Conservation (phyloP, 1,140 invertebrate genomes). For the Anagrus nilaparvatae region DNA sequence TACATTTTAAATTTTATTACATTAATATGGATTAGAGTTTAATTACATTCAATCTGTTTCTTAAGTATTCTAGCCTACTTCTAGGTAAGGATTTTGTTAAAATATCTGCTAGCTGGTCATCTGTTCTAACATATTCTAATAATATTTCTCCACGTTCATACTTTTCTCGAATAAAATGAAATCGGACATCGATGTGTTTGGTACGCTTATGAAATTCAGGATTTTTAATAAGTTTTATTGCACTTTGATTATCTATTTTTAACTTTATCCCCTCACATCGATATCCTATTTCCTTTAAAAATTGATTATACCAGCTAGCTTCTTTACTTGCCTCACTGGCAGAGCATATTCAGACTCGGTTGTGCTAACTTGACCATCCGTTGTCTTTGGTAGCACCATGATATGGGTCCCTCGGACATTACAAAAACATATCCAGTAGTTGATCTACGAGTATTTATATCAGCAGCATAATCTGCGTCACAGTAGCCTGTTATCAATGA, state of each 20-base stretch:
- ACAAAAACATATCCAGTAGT: conserved; percentile 29
- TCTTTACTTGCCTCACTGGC: conserved; percentile 33
- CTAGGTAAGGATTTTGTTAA: conserved; percentile 3
- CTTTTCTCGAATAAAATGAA: conserved; percentile 27
- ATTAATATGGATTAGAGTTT: too few relatives aligned
- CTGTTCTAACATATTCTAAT: background rate
- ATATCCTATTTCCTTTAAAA: conserved; percentile 20
- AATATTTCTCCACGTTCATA: background rate
- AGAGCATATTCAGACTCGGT: conserved; percentile 43
- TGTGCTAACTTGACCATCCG: conserved; percentile 32
- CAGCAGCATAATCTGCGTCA: conserved; percentile 37
- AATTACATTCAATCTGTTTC: background rate
- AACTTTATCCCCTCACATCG: conserved; percentile 9
- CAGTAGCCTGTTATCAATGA: conserved; percentile 9
- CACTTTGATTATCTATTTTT: conserved; percentile 26
- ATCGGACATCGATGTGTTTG: conserved; percentile 29
- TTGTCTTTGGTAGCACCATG: conserved; percentile 38
- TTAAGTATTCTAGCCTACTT: background rate
- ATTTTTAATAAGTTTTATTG: conserved; percentile 32
- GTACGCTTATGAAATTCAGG: conserved; percentile 23
- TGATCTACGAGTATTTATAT: conserved; percentile 25
- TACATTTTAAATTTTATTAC: too few relatives aligned
- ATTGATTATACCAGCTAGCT: conserved; percentile 24
- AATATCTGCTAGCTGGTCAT: conserved; percentile 1
- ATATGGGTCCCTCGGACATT: conserved; percentile 24